phyloP scores from a whole-genome alignment of 2,888 invertebrate genomes.

The Agriopis marginaria region DNA sequence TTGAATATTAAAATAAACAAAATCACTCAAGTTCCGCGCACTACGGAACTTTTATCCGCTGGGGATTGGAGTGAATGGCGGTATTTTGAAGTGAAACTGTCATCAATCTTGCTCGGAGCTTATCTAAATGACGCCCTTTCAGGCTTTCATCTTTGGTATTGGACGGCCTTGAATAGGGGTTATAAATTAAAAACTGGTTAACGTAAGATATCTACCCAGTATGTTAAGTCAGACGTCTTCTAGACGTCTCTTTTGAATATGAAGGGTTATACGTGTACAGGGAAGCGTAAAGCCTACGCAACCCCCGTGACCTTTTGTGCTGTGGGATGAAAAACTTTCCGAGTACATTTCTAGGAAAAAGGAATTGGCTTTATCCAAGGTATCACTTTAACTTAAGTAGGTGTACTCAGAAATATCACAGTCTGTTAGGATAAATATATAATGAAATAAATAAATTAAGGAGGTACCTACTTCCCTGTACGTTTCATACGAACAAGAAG shows the following conservation, averaged over 20 bases:
- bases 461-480: not conserved
- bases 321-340: constrained; percentile 25
- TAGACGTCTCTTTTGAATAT: constrained; percentile 25
- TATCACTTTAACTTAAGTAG: constrained; percentile 28
- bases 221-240: constrained; percentile 17
- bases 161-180: constrained; percentile 59
- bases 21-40: constrained; percentile 43
- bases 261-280: constrained; percentile 26
- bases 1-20: constrained; percentile 36
- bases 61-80: constrained; percentile 62
- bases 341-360: constrained; percentile 19
- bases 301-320: constrained; percentile 30
- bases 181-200: constrained; percentile 51
- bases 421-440: constrained; percentile 4
- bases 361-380: constrained; percentile 23
- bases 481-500: not conserved
- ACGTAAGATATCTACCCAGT: constrained; percentile 23
- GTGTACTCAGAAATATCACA: constrained; percentile 16
- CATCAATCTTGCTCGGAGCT: constrained; percentile 73
- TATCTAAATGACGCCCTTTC: constrained; percentile 67
- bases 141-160: constrained; percentile 61
- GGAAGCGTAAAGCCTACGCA: constrained; percentile 17
- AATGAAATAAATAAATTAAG: not conserved
- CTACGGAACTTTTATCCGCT: constrained; percentile 60
- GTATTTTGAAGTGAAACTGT: constrained; percentile 59